Evolutionary conservation across 1,140 invertebrate species (phyloP).

Genomic region (Macrocentrus cingulum): DNA sequence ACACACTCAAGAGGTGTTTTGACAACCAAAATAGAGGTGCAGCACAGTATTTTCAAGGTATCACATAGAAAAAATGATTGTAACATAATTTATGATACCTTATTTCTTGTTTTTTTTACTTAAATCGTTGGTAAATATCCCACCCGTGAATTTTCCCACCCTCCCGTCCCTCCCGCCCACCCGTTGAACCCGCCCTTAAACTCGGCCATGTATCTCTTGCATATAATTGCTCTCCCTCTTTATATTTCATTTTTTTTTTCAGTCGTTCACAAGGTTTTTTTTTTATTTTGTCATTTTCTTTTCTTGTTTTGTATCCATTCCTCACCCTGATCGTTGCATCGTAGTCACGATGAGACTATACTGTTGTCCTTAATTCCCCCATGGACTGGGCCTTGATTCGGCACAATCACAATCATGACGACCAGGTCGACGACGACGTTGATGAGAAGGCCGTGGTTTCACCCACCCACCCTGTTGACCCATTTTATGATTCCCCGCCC

Average conservation of each 20-base stretch:
- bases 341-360: constrained; percentile 9
- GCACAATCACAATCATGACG: constrained; percentile 53
- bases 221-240: constrained; percentile 14
- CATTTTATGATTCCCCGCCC: constrained; percentile 56
- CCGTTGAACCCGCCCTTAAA: constrained; percentile 41
- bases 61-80: background rate
- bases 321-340: constrained; percentile 19
- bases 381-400: constrained; percentile 27
- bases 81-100: constrained; percentile 9
- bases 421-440: constrained; percentile 49
- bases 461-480: constrained; percentile 62
- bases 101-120: background rate
- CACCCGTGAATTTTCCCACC: constrained; percentile 42
- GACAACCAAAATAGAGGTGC: constrained; percentile 2
- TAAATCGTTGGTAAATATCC: constrained; percentile 36
- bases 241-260: constrained; percentile 15
- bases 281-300: too few species aligned
- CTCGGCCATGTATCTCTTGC: constrained; percentile 38
- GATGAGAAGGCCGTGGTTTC: constrained; percentile 63
- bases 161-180: constrained; percentile 46
- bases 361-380: constrained; percentile 10
- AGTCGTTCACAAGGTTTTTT: constrained; percentile 27
- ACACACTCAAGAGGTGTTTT: background rate
- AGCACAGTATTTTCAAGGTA: constrained; percentile 5
- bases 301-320: constrained; percentile 13